These are phyloP conservation scores for Eremophila alpestris DNA, from an alignment of 2,797 vertebrate species.

Conservation along the genomic window DNA sequence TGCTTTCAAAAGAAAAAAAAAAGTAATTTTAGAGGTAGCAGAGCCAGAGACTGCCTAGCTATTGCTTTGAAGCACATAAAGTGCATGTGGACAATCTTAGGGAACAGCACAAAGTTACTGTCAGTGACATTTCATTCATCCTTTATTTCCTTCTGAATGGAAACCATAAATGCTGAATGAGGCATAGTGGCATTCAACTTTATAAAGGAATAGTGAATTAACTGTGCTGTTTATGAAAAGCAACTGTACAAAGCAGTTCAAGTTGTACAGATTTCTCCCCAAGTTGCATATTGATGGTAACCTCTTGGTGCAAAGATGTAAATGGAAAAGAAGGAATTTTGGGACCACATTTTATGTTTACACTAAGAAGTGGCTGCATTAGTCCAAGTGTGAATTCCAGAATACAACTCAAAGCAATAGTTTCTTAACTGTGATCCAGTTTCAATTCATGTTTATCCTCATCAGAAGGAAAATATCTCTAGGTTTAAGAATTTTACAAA, in stretches of 20 bases:
- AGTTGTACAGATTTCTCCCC: neutral
- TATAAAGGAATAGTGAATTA: neutral
- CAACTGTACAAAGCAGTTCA: neutral
- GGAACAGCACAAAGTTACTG: neutral
- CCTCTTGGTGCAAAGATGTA: neutral
- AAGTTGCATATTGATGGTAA: neutral
- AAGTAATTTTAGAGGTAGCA: conserved; percentile 21
- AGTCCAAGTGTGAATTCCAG: neutral
- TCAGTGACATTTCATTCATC: neutral
- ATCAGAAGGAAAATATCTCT: neutral
- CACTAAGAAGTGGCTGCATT: neutral
- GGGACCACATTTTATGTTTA: neutral
- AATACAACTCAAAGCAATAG: neutral
- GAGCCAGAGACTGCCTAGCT: neutral
- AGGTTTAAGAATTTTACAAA: neutral
- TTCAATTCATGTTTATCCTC: neutral
- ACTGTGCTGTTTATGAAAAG: neutral
- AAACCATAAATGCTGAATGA: neutral
- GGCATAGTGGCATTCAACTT: neutral
- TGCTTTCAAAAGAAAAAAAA: conserved; percentile 82
- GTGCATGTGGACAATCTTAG: neutral
- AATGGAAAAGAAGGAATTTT: neutral
- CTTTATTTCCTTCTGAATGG: neutral
- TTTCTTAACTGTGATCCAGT: neutral
- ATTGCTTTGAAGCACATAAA: neutral